These are phyloP conservation scores for Tenthredo livida DNA, from an alignment of 2,888 invertebrate species.

Conservation along the genomic window DNA sequence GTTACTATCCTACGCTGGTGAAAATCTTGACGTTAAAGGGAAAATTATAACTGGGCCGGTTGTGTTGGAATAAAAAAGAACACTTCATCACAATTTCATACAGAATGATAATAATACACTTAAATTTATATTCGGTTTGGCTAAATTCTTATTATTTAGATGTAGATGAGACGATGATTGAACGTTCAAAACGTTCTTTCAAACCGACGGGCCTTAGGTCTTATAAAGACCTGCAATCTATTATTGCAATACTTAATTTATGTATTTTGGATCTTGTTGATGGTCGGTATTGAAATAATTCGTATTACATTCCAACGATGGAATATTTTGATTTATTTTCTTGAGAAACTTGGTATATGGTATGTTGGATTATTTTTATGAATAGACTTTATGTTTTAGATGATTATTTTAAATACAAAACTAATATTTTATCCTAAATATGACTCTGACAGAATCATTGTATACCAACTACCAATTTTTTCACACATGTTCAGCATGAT, in stretches of 20 bases:
- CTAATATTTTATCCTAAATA: not conserved
- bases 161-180: not conserved
- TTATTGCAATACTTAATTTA: slow-evolving; percentile 34
- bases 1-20: slow-evolving; percentile 93
- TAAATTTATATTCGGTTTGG: not conserved
- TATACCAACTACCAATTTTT: not conserved
- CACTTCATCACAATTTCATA: not conserved
- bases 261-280: slow-evolving; percentile 13
- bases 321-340: slow-evolving; percentile 30
- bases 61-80: slow-evolving; percentile 74
- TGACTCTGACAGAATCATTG: not conserved
- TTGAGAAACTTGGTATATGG: slow-evolving; percentile 26
- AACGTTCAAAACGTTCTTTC: slow-evolving; percentile 29
- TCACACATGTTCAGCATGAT: not conserved
- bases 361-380: not conserved
- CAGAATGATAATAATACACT: not conserved
- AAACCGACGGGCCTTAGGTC: slow-evolving; percentile 31
- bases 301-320: slow-evolving; percentile 38
- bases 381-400: not conserved
- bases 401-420: not conserved
- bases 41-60: slow-evolving; percentile 86
- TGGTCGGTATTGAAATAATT: slow-evolving; percentile 29
- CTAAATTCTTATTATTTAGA: not conserved
- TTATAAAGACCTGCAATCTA: slow-evolving; percentile 42
- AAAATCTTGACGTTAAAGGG: slow-evolving; percentile 87